These are phyloP conservation scores for Tapirus terrestris DNA, from an alignment of 2,113 vertebrate species.

Conservation along the genomic window DNA sequence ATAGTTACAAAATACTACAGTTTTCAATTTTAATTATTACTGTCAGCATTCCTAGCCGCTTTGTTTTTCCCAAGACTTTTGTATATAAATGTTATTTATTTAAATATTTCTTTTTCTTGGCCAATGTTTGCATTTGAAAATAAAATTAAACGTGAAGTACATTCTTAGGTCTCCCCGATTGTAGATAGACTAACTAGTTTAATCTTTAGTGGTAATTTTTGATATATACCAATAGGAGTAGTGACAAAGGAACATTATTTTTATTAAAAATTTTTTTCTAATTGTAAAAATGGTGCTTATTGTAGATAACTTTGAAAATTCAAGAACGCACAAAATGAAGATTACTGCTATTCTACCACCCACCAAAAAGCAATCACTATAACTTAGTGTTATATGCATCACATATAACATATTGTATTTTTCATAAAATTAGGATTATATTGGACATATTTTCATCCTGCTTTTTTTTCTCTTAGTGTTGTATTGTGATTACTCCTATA, in stretches of 20 bases:
- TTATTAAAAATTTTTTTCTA: not conserved
- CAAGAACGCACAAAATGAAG: not conserved
- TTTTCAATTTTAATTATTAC: constrained; percentile 29
- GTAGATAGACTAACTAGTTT: not conserved
- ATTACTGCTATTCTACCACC: not conserved
- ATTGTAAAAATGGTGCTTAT: not conserved
- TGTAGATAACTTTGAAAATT: constrained; percentile 20
- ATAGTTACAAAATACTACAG: not conserved
- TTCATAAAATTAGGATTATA: not conserved
- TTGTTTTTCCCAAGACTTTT: not conserved
- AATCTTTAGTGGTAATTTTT: not conserved
- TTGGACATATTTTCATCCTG: not conserved
- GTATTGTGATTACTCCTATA: not conserved
- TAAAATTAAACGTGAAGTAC: not conserved
- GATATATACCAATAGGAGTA: not conserved
- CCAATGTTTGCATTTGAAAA: not conserved
- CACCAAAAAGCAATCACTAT: not conserved
- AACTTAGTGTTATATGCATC: not conserved
- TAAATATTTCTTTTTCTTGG: not conserved
- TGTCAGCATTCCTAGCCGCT: not conserved
- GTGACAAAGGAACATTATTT: not conserved
- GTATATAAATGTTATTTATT: constrained; percentile 16
- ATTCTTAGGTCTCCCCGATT: not conserved
- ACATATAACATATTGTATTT: not conserved
- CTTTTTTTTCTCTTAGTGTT: not conserved